Evolutionary conservation across 2,888 invertebrate genomes (phyloP), one percentile per base, ranked within the genome.

Genomic region (Melanophora roralis): DNA sequence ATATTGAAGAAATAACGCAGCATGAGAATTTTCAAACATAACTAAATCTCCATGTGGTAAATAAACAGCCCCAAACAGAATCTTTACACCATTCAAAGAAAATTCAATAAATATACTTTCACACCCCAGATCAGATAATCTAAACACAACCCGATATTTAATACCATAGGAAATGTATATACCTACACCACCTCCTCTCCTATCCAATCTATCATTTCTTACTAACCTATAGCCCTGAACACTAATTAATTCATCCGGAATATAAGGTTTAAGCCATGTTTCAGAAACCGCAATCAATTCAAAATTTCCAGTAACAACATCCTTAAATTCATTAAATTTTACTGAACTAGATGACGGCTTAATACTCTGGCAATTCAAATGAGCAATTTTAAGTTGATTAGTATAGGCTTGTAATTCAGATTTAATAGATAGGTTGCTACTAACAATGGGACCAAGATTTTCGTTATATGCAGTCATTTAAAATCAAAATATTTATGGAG

Each of bases 1-100:
- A 32, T 67, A 67, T 5, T 23, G n/a, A 12, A 40, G 23, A 67
- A 67, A 40, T 16, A 67, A 14, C 8, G 23, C 19, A n/a, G 21
- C 16, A 38, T 51, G 51, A 27, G 9, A 2, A 5, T 53, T 1
- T 9, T 67, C 67, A 67, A 67, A 67, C 2, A 2, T 11, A 11
- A 11, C 9, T 7, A 67, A 21, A 40, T 67, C 53, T 1, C 67
- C 67, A 19, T 19, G 21, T n/a, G 68, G 43, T 11, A 67, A 40
- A 53, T 67, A 67, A n/a, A 45, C 67, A 8, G 53, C 67, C 7
- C 67, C 67, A 67, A 67, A 38, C 8, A 67, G 16, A 11, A 53
- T 43, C 14, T 38, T 67, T 4, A 14, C 7, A 7, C 12, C 12
- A 8, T 38, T 45, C 8, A 27, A 43, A 32, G 5, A 16, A 19